These are phyloP conservation scores for Altica lythri DNA, from an alignment of 2,888 invertebrate genomes.

Conservation along the genomic window DNA sequence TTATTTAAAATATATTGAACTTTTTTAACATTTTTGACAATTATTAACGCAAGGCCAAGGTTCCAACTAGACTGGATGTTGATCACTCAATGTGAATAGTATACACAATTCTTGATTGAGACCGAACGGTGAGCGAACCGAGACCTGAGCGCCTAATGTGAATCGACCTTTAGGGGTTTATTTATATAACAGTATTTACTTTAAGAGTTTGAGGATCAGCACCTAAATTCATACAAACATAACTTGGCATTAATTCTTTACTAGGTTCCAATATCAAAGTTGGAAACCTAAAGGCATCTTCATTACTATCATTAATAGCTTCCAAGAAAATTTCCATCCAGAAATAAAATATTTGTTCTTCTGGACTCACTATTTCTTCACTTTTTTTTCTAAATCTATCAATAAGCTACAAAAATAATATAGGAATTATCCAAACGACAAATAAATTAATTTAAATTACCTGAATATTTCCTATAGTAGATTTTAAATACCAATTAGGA, in stretches of 20 bases:
- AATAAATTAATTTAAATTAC: neutral
- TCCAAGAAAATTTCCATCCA: conserved; percentile 99
- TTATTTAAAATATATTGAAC: too few relatives aligned
- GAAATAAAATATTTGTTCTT: conserved; percentile 87
- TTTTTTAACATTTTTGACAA: too few relatives aligned
- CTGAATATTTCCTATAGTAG: conserved; percentile 54
- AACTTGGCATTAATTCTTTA: conserved; percentile 92
- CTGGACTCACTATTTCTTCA: conserved; percentile 75
- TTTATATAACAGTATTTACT: conserved; percentile 67
- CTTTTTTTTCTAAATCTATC: conserved; percentile 84
- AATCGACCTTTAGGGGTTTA: too few relatives aligned
- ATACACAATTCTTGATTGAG: too few relatives aligned
- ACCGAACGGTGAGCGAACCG: too few relatives aligned
- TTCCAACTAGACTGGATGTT: too few relatives aligned
- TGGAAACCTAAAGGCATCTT: conserved; percentile 89
- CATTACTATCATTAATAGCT: conserved; percentile 81
- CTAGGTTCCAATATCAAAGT: conserved; percentile 88
- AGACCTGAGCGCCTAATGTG: too few relatives aligned
- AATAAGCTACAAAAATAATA: conserved; percentile 66
- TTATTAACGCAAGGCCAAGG: too few relatives aligned
- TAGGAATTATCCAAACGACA: neutral
- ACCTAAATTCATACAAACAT: conserved; percentile 92
- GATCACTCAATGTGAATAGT: too few relatives aligned
- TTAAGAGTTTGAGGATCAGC: conserved; percentile 92
- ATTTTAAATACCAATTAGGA: conserved; percentile 93